Percentiles rank a stretch among this genome's conserved stretches.
phyloP scores from a whole-genome alignment of 2,113 vertebrate species.

The Daphoenositta chrysoptera region DNA sequence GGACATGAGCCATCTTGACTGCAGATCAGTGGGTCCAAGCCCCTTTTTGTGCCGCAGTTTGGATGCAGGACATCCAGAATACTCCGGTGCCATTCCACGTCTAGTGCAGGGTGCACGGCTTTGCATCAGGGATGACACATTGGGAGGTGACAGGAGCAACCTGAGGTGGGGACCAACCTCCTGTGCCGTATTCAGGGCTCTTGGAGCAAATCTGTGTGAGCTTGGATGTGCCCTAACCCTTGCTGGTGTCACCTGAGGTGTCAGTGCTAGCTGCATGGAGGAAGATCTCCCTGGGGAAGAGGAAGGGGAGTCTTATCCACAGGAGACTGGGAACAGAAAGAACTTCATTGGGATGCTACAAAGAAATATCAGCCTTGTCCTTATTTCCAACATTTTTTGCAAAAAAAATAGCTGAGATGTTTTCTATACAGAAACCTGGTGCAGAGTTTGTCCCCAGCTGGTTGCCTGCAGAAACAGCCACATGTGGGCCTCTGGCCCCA shows the following conservation, averaged over 20 bases:
- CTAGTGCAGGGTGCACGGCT: rapidly evolving
- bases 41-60: not conserved
- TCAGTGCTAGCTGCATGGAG: not conserved
- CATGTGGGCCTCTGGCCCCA: rapidly evolving
- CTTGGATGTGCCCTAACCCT: not conserved
- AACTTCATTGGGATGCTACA: rapidly evolving
- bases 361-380: not conserved
- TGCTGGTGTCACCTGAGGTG: not conserved
- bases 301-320: rapidly evolving
- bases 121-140: not conserved
- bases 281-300: not conserved
- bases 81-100: rapidly evolving
- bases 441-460: not conserved
- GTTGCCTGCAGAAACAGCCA: not conserved
- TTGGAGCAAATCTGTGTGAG: not conserved
- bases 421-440: not conserved
- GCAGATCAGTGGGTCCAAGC: not conserved
- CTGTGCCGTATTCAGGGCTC: not conserved
- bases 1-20: not conserved
- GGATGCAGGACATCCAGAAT: not conserved
- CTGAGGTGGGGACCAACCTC: rapidly evolving
- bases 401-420: not conserved
- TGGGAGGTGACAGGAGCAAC: not conserved
- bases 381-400: not conserved
- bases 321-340: not conserved